Conservation (phyloP, 2,888 invertebrate species). For the Eurois occulta region DNA sequence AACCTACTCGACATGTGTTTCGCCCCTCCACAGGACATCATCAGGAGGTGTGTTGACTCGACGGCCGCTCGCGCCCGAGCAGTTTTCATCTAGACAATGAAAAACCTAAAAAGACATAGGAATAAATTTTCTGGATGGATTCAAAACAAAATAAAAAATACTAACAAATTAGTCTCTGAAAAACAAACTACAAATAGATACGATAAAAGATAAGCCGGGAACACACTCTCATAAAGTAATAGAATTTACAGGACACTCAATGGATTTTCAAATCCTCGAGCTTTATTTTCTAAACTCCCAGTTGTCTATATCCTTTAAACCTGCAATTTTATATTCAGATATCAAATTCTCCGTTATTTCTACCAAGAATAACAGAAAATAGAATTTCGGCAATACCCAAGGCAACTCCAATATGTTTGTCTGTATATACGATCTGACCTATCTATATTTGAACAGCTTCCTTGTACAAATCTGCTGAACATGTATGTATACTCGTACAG, state of each 20-base stretch:
- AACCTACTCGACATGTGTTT: too few species aligned
- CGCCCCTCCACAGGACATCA: too few species aligned
- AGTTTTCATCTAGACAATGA: background rate
- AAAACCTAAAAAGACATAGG: background rate
- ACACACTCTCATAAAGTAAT: slow-evolving; percentile 7
- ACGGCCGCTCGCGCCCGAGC: background rate
- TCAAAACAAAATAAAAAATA: background rate
- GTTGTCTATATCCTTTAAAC: slow-evolving; percentile 51
- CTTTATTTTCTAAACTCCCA: slow-evolving; percentile 25
- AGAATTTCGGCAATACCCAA: slow-evolving; percentile 40
- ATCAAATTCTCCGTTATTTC: slow-evolving; percentile 37
- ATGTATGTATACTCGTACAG: slow-evolving; percentile 32
- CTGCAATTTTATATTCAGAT: slow-evolving; percentile 52
- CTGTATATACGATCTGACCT: slow-evolving; percentile 46
- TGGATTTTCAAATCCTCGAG: slow-evolving; percentile 14
- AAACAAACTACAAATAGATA: background rate
- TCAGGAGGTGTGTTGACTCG: background rate
- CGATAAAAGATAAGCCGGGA: background rate
- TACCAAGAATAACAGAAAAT: slow-evolving; percentile 47
- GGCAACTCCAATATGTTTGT: slow-evolving; percentile 46
- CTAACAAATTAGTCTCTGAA: background rate
- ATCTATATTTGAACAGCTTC: slow-evolving; percentile 65
- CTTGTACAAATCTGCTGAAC: slow-evolving; percentile 58
- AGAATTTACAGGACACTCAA: slow-evolving; percentile 20
- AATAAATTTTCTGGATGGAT: background rate